Conservation (phyloP, 2,888 invertebrate species). For the Linyphia triangularis region DNA sequence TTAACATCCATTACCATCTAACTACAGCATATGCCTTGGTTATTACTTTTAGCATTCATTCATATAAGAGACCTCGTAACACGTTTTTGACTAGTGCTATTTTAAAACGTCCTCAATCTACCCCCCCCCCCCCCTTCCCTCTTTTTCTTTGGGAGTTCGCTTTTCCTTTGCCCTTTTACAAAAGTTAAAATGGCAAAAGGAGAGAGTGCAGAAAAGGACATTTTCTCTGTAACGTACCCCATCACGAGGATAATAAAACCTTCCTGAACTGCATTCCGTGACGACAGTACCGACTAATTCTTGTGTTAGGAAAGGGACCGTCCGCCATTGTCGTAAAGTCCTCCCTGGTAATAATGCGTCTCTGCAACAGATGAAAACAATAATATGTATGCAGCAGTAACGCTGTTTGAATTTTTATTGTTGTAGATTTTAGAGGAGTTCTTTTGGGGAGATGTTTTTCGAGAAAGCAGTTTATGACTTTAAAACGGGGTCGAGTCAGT, state of each 20-base stretch:
- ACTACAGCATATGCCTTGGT: background rate
- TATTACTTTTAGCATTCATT: slow-evolving; percentile 2
- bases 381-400: slow-evolving; percentile 28
- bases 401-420: slow-evolving; percentile 47
- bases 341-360: slow-evolving; percentile 51
- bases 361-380: slow-evolving; percentile 67
- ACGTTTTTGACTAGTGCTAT: slow-evolving; percentile 25
- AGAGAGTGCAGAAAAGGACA: slow-evolving; percentile 61
- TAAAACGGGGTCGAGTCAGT: slow-evolving; percentile 8
- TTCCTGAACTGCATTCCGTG: slow-evolving; percentile 59
- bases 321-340: slow-evolving; percentile 64
- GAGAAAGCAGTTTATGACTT: slow-evolving; percentile 21
- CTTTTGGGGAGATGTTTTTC: background rate
- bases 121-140: slow-evolving; percentile 9
- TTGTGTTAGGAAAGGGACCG: slow-evolving; percentile 24
- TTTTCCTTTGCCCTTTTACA: background rate
- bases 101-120: slow-evolving; percentile 15
- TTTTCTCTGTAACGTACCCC: slow-evolving; percentile 55
- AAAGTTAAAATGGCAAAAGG: slow-evolving; percentile 55
- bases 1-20: no score
- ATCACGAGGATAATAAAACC: slow-evolving; percentile 68
- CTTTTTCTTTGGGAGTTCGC: slow-evolving; percentile 30
- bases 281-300: slow-evolving; percentile 57
- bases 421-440: slow-evolving; percentile 7
- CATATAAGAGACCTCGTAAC: background rate